Base-by-base conservation (phyloP, 2,797 vertebrate genomes). In the Acanthurus leucopareius region DNA sequence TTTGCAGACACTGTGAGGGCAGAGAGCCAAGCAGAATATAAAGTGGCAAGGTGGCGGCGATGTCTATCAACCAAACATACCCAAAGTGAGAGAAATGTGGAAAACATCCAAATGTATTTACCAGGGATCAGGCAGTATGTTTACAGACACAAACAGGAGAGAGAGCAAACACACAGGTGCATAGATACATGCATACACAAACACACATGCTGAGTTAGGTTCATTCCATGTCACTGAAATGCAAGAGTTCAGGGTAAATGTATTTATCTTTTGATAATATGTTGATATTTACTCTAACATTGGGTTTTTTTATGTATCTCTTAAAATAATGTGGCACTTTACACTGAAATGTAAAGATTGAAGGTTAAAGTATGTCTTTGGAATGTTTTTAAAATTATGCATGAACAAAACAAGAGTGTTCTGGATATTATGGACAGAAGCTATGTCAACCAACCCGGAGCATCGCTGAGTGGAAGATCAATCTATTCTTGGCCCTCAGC, bases 1-100 rank as follows among this genome's bases (percentile, higher is more conserved):
- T 91, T 91, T 48, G 66, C 88, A 90, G 82, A 92, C 89, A 75
- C 80, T 73, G 84, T n/a, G 81, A 89, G 88, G 83, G 84, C 80
- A 83, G 56, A 40, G 74, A 85, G 90, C 91, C 91, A 91, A 86
- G 79, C 67, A 10, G 90, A 91, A 90, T 91, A 85, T 86, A 88
- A 92, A 93, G 85, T 86, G 76, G 77, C 62, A 64, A 76, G 73
- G 79, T 77, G 84, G 58, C 51, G 3, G 73, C 15, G 73, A 89
- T 92, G 89, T 89, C 80, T 91, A 87, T 90, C 89, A 77, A 42
- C 70, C 72, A 82, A 64, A 71, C 61, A 61, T 63, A 28, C 49
- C 61, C 59, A 76, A 87, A 85, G 82, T 75, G 49, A 64, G 56
- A 74, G 35, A 51, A 77, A 69, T 75, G 59, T 81, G 77, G 73